Evolutionary conservation across 2,888 invertebrate genomes (phyloP).

Genomic region (Troilus luridus): DNA sequence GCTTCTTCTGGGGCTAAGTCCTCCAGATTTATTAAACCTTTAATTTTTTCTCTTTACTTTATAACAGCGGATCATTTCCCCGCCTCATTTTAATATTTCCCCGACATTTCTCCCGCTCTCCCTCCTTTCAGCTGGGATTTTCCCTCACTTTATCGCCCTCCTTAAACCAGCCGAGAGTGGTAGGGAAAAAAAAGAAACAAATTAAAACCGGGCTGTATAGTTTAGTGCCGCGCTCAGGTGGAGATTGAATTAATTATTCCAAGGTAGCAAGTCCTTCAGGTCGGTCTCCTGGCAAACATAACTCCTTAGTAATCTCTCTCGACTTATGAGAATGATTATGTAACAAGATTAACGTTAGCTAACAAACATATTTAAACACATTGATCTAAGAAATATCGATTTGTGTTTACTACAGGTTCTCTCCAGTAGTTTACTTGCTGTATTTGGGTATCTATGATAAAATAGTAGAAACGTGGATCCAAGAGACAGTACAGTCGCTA

Average conservation of each 20-base stretch:
- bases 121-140: not conserved
- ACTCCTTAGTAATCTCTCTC: not conserved
- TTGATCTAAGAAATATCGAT: no score
- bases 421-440: no score
- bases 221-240: not conserved
- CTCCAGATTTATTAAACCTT: constrained; percentile 38
- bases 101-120: not conserved
- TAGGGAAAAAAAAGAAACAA: not conserved
- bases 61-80: constrained; percentile 34
- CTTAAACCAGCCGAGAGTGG: not conserved
- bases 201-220: not conserved
- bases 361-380: not conserved
- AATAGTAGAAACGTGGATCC: no score
- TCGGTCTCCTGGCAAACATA: not conserved
- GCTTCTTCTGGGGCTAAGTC: constrained; percentile 19
- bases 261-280: not conserved
- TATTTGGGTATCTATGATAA: no score
- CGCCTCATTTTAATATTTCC: constrained; percentile 43
- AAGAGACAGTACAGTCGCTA: no score
- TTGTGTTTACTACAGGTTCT: no score
- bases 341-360: not conserved
- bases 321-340: not conserved
- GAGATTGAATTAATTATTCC: not conserved
- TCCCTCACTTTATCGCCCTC: not conserved
- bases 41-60: constrained; percentile 39